Percentiles rank a stretch among this genome's conserved stretches.
These are phyloP conservation scores for Arenaria interpres DNA, from an alignment of 2,113 vertebrate species.

Conservation along the genomic window DNA sequence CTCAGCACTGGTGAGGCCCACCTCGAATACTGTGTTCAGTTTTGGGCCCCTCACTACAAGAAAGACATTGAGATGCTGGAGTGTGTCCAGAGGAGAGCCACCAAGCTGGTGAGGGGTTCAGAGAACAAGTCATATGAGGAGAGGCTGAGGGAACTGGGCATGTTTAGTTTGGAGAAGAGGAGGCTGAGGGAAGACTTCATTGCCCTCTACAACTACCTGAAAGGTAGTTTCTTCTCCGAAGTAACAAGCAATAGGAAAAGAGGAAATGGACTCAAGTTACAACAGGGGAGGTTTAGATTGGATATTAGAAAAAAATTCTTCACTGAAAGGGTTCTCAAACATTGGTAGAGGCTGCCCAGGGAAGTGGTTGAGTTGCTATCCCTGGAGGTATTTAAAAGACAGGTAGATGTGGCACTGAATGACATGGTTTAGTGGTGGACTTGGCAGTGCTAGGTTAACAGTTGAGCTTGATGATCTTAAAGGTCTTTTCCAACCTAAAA, in stretches of 20 bases:
- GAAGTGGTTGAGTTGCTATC: not conserved
- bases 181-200: not conserved
- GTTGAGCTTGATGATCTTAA: not conserved
- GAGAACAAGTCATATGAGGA: not conserved
- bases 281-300: not conserved
- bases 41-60: not conserved
- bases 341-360: not conserved
- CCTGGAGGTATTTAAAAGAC: not conserved
- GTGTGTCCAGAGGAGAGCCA: not conserved
- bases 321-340: not conserved
- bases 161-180: not conserved
- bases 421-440: not conserved
- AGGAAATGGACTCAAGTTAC: not conserved
- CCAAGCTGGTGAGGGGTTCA: not conserved
- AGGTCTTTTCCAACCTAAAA: not conserved
- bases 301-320: not conserved
- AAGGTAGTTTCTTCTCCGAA: not conserved
- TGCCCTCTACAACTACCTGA: not conserved
- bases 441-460: not conserved
- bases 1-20: too few relatives aligned
- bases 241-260: not conserved
- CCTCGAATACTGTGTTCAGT: not conserved
- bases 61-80: not conserved
- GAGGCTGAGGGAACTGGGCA: not conserved
- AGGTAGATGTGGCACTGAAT: not conserved